These are phyloP conservation scores for Zosterops hypoxanthus DNA, from an alignment of 2,113 vertebrate genomes.

Conservation along the genomic window DNA sequence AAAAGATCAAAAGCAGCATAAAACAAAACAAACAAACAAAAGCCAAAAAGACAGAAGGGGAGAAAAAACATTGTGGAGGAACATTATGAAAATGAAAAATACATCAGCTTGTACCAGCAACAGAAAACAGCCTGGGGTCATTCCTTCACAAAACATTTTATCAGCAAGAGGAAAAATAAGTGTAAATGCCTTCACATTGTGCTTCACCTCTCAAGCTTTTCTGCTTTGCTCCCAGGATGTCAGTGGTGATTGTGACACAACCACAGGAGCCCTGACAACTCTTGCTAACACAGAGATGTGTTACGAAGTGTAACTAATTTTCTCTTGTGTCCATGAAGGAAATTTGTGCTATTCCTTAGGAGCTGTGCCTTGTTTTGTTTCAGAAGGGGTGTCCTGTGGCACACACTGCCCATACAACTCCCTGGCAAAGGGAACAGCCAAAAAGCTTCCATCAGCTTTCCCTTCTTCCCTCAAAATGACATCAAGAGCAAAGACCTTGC, in stretches of 20 bases:
- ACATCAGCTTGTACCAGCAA: neutral
- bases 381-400: neutral
- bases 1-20: neutral
- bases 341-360: neutral
- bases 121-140: neutral
- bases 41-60: neutral
- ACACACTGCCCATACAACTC: neutral
- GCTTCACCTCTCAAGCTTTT: neutral
- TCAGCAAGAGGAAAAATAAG: neutral
- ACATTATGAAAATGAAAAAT: neutral
- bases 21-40: neutral
- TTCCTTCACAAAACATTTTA: neutral
- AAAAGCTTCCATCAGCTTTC: neutral
- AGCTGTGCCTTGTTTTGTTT: neutral
- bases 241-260: neutral
- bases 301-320: neutral
- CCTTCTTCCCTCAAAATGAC: neutral
- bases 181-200: neutral
- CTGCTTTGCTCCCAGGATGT: neutral
- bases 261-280: neutral
- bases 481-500: neutral
- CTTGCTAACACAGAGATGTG: neutral
- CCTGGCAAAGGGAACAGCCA: neutral
- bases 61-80: neutral
- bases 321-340: neutral